These are phyloP conservation scores for Prionchulus punctatus DNA, from an alignment of 2,888 invertebrate species.

Conservation along the genomic window DNA sequence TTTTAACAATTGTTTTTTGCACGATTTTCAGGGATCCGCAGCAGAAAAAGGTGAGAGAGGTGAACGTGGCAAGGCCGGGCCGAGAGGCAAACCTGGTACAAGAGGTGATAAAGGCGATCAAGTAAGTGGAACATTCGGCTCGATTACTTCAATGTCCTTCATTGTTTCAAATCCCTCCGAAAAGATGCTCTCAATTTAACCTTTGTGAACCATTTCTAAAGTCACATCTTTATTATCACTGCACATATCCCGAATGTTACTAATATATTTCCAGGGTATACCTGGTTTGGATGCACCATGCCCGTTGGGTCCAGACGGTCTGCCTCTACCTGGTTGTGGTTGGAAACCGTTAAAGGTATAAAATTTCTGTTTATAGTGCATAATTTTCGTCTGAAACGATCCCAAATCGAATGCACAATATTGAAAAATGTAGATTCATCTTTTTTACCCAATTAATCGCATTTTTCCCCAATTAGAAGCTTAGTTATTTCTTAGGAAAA, in stretches of 20 bases:
- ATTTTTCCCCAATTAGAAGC: too few species aligned
- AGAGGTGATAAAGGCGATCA: conserved; percentile 14
- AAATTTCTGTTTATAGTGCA: too few species aligned
- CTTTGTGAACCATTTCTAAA: too few species aligned
- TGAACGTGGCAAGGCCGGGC: not conserved
- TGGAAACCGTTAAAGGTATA: not conserved
- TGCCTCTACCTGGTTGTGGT: conserved; percentile 76
- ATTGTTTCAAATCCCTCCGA: too few species aligned
- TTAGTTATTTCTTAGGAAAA: too few species aligned
- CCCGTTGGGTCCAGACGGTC: conserved; percentile 82
- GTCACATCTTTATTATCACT: not conserved
- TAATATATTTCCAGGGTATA: conserved; percentile 48
- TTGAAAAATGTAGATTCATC: too few species aligned
- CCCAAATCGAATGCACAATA: too few species aligned
- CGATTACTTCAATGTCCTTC: too few species aligned
- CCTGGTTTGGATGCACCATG: conserved; percentile 97
- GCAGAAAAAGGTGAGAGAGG: conserved; percentile 6
- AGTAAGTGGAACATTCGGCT: too few species aligned
- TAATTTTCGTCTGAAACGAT: too few species aligned
- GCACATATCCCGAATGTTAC: not conserved
- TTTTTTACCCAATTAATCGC: too few species aligned
- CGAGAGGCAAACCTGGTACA: conserved; percentile 3
- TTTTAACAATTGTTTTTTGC: not conserved
- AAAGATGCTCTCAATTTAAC: too few species aligned
- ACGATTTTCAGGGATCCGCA: not conserved